Conservation (phyloP, 1,140 invertebrate species). For the Centruroides vittatus region DNA sequence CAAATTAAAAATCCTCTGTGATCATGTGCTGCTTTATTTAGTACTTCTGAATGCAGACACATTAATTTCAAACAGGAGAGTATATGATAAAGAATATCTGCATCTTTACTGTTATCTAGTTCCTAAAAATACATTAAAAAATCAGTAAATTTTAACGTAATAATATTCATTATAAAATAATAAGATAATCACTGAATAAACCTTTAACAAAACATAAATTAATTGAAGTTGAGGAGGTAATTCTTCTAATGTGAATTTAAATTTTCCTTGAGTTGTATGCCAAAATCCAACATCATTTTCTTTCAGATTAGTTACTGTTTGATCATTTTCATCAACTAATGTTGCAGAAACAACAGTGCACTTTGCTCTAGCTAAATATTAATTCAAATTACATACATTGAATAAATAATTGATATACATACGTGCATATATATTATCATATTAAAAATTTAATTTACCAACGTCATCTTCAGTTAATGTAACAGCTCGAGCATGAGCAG, state of each 20-base stretch:
- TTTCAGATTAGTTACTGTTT: slow-evolving; percentile 18
- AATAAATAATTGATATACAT: no score
- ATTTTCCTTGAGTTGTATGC: slow-evolving; percentile 82
- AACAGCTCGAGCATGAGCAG: slow-evolving; percentile 62
- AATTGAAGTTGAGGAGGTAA: slow-evolving; percentile 84
- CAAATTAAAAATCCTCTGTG: slow-evolving; percentile 92
- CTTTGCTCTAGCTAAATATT: slow-evolving; percentile 8
- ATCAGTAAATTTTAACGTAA: neutral
- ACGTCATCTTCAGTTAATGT: slow-evolving; percentile 79
- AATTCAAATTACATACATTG: no score
- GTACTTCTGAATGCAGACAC: slow-evolving; percentile 81
- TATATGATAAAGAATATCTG: slow-evolving; percentile 87
- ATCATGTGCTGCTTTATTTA: slow-evolving; percentile 72
- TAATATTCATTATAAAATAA: neutral
- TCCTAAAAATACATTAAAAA: neutral
- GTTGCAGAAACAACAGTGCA: slow-evolving; percentile 13
- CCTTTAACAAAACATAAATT: slow-evolving; percentile 75
- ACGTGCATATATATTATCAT: neutral
- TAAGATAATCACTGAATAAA: slow-evolving; percentile 26
- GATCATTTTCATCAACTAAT: slow-evolving; percentile 45
- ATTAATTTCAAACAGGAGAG: slow-evolving; percentile 82
- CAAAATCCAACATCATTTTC: slow-evolving; percentile 42
- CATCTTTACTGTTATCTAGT: slow-evolving; percentile 37
- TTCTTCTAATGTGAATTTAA: slow-evolving; percentile 75
- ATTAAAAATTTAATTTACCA: slow-evolving; percentile 36